phyloP scores from a whole-genome alignment of 1,140 invertebrate species.

The Alviniconcha marisindica region DNA sequence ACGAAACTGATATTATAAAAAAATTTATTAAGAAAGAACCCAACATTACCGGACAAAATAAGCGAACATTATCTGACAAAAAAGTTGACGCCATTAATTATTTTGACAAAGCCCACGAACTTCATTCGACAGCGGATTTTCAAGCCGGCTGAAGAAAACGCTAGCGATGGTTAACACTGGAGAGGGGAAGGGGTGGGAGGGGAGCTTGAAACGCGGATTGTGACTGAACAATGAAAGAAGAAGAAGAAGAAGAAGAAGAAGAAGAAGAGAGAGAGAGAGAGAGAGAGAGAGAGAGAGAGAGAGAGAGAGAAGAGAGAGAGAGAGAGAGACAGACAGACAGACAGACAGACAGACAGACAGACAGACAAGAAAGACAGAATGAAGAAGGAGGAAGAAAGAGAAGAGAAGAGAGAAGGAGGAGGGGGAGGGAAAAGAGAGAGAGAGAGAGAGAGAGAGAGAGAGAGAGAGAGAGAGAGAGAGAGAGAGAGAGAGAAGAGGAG shows the following conservation, averaged over 20 bases:
- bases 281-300: constrained; percentile 29
- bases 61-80: no score
- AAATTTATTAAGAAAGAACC: no score
- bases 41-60: no score
- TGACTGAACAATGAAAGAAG: background rate
- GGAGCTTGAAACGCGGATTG: no score
- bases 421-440: background rate
- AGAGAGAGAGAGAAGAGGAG: constrained; percentile 22
- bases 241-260: background rate
- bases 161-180: no score
- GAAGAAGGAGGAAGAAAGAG: background rate
- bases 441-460: constrained; percentile 2
- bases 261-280: constrained; percentile 33
- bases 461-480: constrained; percentile 26
- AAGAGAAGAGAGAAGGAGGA: background rate
- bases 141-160: no score
- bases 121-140: no score
- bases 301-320: constrained; percentile 8
- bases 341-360: constrained; percentile 9
- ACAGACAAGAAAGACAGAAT: background rate
- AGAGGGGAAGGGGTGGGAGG: no score
- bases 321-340: constrained; percentile 21
- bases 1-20: no score
- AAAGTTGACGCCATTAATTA: no score
- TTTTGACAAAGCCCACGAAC: no score